Evolutionary conservation across 2,797 vertebrate species (phyloP).

Genomic region (Micropoecilia bifurca): DNA sequence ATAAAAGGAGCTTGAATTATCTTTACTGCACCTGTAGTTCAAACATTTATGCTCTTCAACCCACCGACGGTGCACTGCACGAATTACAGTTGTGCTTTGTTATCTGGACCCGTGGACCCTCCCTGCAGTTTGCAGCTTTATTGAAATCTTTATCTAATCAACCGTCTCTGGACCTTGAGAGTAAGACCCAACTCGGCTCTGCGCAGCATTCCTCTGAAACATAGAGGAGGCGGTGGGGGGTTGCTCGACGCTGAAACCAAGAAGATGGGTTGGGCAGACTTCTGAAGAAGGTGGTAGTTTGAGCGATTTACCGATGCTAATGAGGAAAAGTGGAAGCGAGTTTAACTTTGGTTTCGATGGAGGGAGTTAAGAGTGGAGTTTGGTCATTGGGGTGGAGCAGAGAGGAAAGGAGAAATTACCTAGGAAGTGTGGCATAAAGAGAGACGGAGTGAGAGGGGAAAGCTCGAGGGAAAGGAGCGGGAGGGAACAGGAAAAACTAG

Average conservation of each 20-base stretch:
- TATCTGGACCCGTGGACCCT: conserved; percentile 47
- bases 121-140: conserved; percentile 62
- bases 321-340: conserved; percentile 19
- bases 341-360: conserved; percentile 7
- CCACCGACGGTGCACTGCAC: neutral
- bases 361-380: conserved; percentile 7
- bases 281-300: conserved; percentile 33
- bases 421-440: neutral
- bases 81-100: conserved; percentile 37
- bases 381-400: conserved; percentile 1
- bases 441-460: conserved; percentile 8
- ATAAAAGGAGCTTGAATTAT: neutral
- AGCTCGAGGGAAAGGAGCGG: neutral
- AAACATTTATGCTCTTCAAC: neutral
- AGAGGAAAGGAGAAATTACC: conserved; percentile 6
- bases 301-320: conserved; percentile 37
- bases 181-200: conserved; percentile 46
- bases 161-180: conserved; percentile 72
- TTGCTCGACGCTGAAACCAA: neutral
- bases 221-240: conserved; percentile 4
- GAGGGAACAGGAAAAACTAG: conserved; percentile 1
- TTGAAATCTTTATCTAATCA: conserved; percentile 77
- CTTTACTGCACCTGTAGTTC: conserved; percentile 19
- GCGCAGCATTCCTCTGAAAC: conserved; percentile 57
- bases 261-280: conserved; percentile 18